These are phyloP conservation scores for Manacus vitellinus DNA, from an alignment of 2,113 vertebrate species.

Conservation along the genomic window DNA sequence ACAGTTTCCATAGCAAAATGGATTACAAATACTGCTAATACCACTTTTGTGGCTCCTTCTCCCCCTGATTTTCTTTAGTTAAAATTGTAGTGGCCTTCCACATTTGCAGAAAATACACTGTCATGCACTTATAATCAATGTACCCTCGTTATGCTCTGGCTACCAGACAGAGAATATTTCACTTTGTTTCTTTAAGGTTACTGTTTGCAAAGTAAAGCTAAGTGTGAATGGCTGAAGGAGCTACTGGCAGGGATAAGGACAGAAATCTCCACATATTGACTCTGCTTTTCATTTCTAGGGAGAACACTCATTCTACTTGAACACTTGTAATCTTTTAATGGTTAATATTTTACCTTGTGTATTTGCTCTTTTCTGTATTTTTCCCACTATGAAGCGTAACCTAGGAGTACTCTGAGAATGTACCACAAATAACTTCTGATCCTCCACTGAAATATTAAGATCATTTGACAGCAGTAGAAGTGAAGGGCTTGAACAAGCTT, in stretches of 20 bases:
- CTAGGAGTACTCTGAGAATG: neutral
- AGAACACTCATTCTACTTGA: neutral
- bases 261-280: neutral
- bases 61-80: neutral
- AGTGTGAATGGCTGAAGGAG: neutral
- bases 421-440: neutral
- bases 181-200: neutral
- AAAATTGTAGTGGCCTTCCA: neutral
- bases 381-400: neutral
- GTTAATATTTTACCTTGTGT: neutral
- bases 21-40: neutral
- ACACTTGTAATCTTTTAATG: neutral
- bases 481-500: neutral
- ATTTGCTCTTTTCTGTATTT: neutral
- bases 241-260: neutral
- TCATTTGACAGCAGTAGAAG: neutral
- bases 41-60: neutral
- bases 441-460: neutral
- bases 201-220: neutral
- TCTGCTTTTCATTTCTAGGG: neutral
- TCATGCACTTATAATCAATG: neutral
- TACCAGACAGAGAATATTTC: neutral
- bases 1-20: constrained; percentile 66
- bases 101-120: neutral
- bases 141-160: neutral